Base-by-base conservation (phyloP, 2,888 invertebrate species). In the Aproaerema taeniolella region DNA sequence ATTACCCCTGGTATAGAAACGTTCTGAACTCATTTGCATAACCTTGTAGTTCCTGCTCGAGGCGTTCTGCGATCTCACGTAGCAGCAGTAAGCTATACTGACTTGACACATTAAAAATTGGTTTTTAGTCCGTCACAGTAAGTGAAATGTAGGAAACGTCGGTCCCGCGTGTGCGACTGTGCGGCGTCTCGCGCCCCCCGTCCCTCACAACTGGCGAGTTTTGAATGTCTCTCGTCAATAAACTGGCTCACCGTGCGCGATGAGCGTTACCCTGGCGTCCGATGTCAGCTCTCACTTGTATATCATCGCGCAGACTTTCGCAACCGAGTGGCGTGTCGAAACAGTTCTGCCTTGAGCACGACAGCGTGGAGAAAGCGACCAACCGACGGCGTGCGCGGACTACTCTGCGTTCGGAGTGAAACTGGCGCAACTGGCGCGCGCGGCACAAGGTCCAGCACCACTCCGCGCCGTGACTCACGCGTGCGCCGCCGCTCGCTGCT, bases 21-120 rank as follows among this genome's bases (percentile, higher is more conserved):
- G 86, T 85, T 87, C 87, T 75, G 87, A 86, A 86, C 86, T 87
- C 87, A 87, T 87, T 80, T 87, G 87, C 83, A 87, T 85, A 83
- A 87, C 87, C 80, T 86, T 86, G 76, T 86, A 87, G 73, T 86
- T 87, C 75, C 82, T 86, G 78, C 86, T 86, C 61, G 80, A 79
- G 67, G 80, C 85, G 77, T 75, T 78, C 80, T 67, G 73, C 81
- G 81, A 79, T 85, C 86, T 81, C 71, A 85, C 85, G 86, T 83
- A 85, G 86, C 86, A 83, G 85, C 86, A 82, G 67, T 86, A 75
- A 69, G 83, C 82, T 78, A 82, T 81, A 75, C 86, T 86, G 81
- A 85, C 83, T 75, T 83, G 83, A 86, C 86, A 86, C 86, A 86
- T 86, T 86, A 86, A 86, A 86, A 82, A 75, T 82, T 85, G 83